Conservation (phyloP, 2,797 vertebrate genomes). For the Rhodeus uyekii region DNA sequence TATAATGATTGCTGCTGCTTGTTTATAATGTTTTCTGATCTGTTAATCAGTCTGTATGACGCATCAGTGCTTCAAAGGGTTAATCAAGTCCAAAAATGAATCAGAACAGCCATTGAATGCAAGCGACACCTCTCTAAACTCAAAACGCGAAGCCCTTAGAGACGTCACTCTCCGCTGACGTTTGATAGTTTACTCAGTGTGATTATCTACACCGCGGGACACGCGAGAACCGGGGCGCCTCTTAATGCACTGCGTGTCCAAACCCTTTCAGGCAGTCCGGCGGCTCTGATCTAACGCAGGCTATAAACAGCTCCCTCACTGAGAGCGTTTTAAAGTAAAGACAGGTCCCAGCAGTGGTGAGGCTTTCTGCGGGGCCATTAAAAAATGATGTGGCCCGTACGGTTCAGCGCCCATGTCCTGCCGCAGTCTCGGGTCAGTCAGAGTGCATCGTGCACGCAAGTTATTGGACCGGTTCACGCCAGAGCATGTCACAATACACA, state of each 20-base stretch:
- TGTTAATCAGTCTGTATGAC: too few species aligned
- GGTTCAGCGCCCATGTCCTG: slow-evolving; percentile 58
- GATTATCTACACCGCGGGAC: slow-evolving; percentile 37
- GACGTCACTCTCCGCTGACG: not conserved
- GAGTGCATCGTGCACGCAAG: slow-evolving; percentile 36
- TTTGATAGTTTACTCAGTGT: slow-evolving; percentile 16
- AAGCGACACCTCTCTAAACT: not conserved
- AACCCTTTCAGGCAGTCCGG: slow-evolving; percentile 30
- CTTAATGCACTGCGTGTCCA: slow-evolving; percentile 35
- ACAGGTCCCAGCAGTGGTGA: slow-evolving; percentile 44
- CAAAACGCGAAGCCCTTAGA: not conserved
- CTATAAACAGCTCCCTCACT: slow-evolving; percentile 42
- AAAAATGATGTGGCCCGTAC: slow-evolving; percentile 60
- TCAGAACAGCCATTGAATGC: not conserved
- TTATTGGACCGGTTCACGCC: slow-evolving; percentile 57
- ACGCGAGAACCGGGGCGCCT: slow-evolving; percentile 35
- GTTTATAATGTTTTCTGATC: too few species aligned
- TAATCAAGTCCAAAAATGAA: too few species aligned
- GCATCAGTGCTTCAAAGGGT: too few species aligned
- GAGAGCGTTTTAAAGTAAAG: slow-evolving; percentile 39
- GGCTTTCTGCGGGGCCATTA: slow-evolving; percentile 54
- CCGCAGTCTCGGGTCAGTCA: slow-evolving; percentile 60
- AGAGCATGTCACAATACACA: slow-evolving; percentile 35
- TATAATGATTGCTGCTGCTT: too few species aligned
- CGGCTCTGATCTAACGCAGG: slow-evolving; percentile 28